Evolutionary conservation across 2,888 invertebrate genomes (phyloP).

Genomic region (Arctia plantaginis): DNA sequence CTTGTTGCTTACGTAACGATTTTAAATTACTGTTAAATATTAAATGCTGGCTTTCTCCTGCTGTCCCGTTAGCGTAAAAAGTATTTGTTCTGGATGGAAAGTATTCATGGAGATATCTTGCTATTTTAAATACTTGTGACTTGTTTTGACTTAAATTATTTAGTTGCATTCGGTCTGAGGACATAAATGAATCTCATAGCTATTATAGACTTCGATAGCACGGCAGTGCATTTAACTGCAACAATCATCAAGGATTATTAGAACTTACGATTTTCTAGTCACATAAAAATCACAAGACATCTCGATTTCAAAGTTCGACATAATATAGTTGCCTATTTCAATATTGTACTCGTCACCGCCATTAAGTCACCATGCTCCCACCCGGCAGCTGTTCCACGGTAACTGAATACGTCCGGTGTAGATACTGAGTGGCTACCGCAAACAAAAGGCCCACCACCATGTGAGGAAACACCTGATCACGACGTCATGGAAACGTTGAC

Average conservation of each 20-base stretch:
- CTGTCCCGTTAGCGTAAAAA: no score
- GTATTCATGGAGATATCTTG: background rate
- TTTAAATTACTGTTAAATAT: background rate
- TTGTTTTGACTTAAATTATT: no score
- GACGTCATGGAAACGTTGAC: conserved; percentile 18
- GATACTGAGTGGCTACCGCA: conserved; percentile 35
- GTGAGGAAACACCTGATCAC: conserved; percentile 46
- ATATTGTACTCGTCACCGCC: background rate
- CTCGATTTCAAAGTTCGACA: background rate
- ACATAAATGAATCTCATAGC: background rate
- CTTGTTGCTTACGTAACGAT: background rate
- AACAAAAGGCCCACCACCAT: conserved; percentile 40
- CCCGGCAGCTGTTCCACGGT: conserved; percentile 43
- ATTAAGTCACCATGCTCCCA: conserved; percentile 37
- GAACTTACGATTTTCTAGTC: background rate
- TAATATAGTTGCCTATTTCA: background rate
- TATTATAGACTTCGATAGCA: background rate
- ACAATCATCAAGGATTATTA: no score
- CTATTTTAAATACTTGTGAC: no score
- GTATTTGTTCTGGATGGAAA: no score
- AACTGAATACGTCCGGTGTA: conserved; percentile 53
- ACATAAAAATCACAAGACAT: background rate
- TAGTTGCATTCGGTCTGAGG: background rate
- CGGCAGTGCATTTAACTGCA: background rate
- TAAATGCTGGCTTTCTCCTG: background rate